A percentile compares a stretch with the other conserved stretches of the same genome.
These are phyloP conservation scores for Desmophyllum pertusum DNA, from an alignment of 92 coral and sea anemone species.

Conservation along the genomic window DNA sequence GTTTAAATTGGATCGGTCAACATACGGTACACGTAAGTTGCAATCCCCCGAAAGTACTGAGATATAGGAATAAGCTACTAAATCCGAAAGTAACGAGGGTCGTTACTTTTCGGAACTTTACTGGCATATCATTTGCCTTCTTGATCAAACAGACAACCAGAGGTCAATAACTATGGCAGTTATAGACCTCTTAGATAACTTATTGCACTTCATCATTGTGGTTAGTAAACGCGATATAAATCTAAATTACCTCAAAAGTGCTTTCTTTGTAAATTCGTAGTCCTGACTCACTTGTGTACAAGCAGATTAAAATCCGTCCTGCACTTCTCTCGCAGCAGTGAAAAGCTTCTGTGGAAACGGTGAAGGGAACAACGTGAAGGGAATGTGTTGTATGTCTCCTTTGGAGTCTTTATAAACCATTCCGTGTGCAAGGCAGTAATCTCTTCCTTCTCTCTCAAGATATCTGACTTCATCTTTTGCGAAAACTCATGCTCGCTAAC, in stretches of 20 bases:
- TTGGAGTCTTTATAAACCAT: constrained; percentile 42
- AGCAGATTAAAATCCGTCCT: constrained; percentile 82
- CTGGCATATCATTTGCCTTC: too few species aligned
- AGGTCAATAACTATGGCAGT: too few species aligned
- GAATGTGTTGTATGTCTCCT: constrained; percentile 61
- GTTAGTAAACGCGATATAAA: too few species aligned
- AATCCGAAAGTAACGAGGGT: too few species aligned
- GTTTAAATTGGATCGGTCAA: too few species aligned
- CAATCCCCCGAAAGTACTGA: too few species aligned
- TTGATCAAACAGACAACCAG: too few species aligned
- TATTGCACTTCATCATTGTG: too few species aligned
- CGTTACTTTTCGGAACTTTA: too few species aligned
- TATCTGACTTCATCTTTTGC: constrained; percentile 9
- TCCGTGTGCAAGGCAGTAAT: constrained; percentile 33
- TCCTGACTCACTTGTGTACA: constrained; percentile 89
- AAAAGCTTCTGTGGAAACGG: constrained; percentile 78
- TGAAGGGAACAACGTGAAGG: constrained; percentile 84
- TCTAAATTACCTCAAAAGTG: constrained; percentile 18
- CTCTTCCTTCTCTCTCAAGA: constrained; percentile 22
- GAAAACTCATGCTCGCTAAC: constrained; percentile 8
- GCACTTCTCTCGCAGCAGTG: constrained; percentile 77
- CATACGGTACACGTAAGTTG: too few species aligned
- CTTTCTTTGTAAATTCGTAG: constrained; percentile 75
- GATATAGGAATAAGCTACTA: too few species aligned
- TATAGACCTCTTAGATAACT: too few species aligned